Evolutionary conservation across 2,113 vertebrate species (phyloP).

Genomic region (Mesocricetus auratus): DNA sequence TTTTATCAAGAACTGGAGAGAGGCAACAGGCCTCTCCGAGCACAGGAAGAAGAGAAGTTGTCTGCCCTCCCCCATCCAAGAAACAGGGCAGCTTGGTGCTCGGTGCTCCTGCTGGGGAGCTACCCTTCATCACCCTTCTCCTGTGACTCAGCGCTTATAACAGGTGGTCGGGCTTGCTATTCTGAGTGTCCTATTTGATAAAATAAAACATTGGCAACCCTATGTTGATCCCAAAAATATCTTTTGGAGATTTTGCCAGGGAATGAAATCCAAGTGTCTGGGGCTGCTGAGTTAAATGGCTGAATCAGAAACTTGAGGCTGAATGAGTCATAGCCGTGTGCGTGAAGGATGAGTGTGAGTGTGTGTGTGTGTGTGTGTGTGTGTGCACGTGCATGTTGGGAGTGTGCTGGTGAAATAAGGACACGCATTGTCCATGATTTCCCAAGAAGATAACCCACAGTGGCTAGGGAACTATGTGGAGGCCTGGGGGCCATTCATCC

Average conservation of each 20-base stretch:
- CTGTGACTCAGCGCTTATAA: background rate
- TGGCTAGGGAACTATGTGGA: background rate
- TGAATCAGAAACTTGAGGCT: background rate
- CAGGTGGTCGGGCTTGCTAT: slow-evolving; percentile 48
- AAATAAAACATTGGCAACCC: slow-evolving; percentile 61
- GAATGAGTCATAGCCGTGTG: background rate
- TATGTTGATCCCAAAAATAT: slow-evolving; percentile 38
- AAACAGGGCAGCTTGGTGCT: background rate
- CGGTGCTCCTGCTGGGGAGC: accelerated
- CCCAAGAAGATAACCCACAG: background rate
- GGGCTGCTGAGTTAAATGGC: background rate
- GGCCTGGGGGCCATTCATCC: background rate
- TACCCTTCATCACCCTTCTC: background rate
- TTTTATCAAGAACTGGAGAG: background rate
- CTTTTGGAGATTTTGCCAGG: slow-evolving; percentile 40
- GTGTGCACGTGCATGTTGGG: accelerated
- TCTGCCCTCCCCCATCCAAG: background rate
- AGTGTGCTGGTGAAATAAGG: background rate
- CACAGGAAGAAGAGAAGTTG: background rate
- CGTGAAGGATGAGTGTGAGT: background rate
- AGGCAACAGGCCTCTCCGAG: background rate
- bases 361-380: accelerated
- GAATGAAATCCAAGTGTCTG: slow-evolving; percentile 60
- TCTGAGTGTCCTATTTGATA: slow-evolving; percentile 67
- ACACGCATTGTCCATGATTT: no score